Evolutionary conservation across 2,113 vertebrate species (phyloP).

Genomic region (Sardina pilchardus): DNA sequence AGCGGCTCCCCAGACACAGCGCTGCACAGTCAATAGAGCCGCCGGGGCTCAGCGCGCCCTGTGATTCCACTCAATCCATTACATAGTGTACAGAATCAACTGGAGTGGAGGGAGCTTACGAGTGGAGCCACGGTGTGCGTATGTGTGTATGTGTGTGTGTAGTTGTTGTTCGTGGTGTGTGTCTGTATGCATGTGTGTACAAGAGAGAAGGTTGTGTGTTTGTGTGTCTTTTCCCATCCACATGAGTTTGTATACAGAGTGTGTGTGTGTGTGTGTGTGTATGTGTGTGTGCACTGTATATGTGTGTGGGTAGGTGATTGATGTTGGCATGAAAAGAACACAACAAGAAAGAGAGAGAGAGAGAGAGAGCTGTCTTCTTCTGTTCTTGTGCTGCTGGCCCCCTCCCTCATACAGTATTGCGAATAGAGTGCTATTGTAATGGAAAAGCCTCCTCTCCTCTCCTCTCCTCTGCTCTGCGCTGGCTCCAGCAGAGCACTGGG

Average conservation of each 20-base stretch:
- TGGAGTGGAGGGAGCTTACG: background rate
- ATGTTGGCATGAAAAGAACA: background rate
- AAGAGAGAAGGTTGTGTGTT: background rate
- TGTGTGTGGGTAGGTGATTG: background rate
- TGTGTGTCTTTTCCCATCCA: background rate
- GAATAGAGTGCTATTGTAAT: constrained; percentile 47
- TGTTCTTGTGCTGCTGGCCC: background rate
- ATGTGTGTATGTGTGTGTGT: background rate
- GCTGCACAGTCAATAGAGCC: constrained; percentile 36
- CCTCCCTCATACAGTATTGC: background rate
- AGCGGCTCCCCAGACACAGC: constrained; percentile 24
- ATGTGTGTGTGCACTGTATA: background rate
- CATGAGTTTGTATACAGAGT: background rate
- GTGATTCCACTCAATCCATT: constrained; percentile 48
- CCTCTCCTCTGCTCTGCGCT: constrained; percentile 19
- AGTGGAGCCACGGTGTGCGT: background rate
- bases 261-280: background rate
- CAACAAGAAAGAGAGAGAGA: background rate
- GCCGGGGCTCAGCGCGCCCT: constrained; percentile 39
- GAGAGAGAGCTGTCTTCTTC: background rate
- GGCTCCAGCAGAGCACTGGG: constrained; percentile 17
- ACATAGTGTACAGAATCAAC: background rate
- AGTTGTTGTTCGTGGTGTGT: background rate
- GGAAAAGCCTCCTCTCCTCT: no score
- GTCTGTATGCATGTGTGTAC: background rate